Evolutionary conservation across 2,888 invertebrate species (phyloP).

Genomic region (Epinotia nisella): DNA sequence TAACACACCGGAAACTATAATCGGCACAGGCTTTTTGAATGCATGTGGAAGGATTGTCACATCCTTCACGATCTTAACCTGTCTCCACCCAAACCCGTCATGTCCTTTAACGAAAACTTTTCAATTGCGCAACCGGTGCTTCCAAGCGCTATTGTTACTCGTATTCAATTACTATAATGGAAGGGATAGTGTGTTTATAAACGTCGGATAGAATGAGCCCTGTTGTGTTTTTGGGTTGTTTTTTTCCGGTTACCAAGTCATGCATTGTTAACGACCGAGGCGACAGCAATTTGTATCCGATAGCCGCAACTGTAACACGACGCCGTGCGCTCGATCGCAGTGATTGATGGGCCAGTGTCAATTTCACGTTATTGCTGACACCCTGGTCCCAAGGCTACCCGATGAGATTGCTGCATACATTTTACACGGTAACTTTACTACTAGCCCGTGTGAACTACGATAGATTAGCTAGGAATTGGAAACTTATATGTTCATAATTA

Average conservation of each 20-base stretch:
- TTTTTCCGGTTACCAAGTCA: constrained; percentile 53
- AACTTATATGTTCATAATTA: neutral
- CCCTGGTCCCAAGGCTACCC: constrained; percentile 55
- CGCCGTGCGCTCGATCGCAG: constrained; percentile 70
- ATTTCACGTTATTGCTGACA: constrained; percentile 73
- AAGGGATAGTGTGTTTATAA: constrained; percentile 55
- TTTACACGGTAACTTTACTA: constrained; percentile 50
- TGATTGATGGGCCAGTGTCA: constrained; percentile 79
- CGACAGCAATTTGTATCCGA: constrained; percentile 78
- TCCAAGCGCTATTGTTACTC: constrained; percentile 55
- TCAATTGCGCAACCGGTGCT: constrained; percentile 58
- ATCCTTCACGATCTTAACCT: constrained; percentile 58
- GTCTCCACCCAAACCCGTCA: constrained; percentile 49
- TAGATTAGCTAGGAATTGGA: neutral
- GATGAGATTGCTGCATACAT: constrained; percentile 65
- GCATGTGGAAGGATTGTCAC: constrained; percentile 55
- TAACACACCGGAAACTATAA: constrained; percentile 77
- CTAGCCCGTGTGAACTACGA: neutral
- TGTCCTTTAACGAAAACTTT: constrained; percentile 45
- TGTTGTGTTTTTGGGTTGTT: constrained; percentile 48
- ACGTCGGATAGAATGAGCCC: constrained; percentile 52
- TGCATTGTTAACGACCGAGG: constrained; percentile 70
- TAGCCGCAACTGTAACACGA: constrained; percentile 78
- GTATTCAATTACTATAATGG: constrained; percentile 58
- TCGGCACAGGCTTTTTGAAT: constrained; percentile 69